These are phyloP conservation scores for Nicator chloris DNA, from an alignment of 2,113 vertebrate species.

Conservation along the genomic window DNA sequence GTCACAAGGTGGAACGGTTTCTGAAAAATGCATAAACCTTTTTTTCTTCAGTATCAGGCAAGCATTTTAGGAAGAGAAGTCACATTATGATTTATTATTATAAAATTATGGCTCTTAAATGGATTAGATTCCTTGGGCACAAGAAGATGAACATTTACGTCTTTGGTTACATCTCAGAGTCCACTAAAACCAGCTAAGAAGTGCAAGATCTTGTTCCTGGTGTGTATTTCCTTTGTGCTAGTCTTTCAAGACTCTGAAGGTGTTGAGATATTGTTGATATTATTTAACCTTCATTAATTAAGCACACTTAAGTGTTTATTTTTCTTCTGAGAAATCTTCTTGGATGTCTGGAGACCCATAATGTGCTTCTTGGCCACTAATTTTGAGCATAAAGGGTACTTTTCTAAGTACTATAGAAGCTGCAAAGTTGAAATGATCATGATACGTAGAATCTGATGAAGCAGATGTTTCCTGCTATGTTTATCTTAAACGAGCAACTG, in stretches of 20 bases:
- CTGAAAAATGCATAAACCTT: not conserved
- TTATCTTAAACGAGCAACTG: not conserved
- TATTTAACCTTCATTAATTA: not conserved
- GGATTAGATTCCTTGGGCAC: not conserved
- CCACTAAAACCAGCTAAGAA: not conserved
- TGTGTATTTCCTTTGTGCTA: not conserved
- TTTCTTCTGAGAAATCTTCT: not conserved
- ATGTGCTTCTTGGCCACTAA: not conserved
- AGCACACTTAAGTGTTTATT: not conserved
- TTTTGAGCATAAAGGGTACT: not conserved
- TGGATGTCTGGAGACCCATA: conserved; percentile 1
- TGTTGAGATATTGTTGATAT: not conserved
- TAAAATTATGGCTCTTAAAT: not conserved
- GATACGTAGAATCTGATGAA: not conserved
- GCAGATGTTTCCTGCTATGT: not conserved
- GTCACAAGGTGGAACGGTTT: conserved; percentile 19
- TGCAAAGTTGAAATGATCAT: not conserved
- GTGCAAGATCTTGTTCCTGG: not conserved
- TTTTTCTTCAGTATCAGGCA: not conserved
- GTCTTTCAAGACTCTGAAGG: not conserved
- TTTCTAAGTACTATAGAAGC: not conserved
- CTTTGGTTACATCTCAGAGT: not conserved
- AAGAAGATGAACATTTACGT: not conserved
- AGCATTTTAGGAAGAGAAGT: not conserved
- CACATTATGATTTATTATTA: not conserved